Conservation (phyloP, 2,888 invertebrate genomes). For the Ischnura elegans region DNA sequence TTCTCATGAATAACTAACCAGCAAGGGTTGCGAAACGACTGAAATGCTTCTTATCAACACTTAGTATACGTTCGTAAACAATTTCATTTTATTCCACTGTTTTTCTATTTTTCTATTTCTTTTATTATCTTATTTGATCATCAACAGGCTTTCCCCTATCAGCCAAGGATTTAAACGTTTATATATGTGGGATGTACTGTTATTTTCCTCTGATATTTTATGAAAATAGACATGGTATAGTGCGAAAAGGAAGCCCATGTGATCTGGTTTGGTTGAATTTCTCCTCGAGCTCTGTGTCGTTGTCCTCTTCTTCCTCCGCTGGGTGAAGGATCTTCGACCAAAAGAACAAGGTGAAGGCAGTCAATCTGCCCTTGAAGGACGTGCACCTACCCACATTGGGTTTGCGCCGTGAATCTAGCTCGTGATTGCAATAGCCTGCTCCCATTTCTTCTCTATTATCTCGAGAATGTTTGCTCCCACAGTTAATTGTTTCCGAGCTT, state of each 20-base stretch:
- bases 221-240: not conserved
- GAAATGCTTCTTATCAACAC: no score
- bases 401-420: not conserved
- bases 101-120: no score
- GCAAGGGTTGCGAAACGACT: no score
- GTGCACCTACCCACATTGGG: not conserved
- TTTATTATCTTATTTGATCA: no score
- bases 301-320: not conserved
- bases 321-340: not conserved
- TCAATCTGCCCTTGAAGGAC: not conserved
- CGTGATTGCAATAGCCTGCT: not conserved
- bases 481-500: not conserved
- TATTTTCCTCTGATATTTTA: not conserved
- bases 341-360: conserved; percentile 30
- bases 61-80: no score
- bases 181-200: no score
- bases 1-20: no score
- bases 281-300: not conserved
- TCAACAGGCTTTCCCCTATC: no score
- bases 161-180: no score
- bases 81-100: no score
- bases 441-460: not conserved
- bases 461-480: not conserved
- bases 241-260: not conserved
- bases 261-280: not conserved